A percentile compares a stretch with the other conserved stretches of the same genome.
Conservation (phyloP, 2,797 vertebrate species). For the Heliangelus exortis region DNA sequence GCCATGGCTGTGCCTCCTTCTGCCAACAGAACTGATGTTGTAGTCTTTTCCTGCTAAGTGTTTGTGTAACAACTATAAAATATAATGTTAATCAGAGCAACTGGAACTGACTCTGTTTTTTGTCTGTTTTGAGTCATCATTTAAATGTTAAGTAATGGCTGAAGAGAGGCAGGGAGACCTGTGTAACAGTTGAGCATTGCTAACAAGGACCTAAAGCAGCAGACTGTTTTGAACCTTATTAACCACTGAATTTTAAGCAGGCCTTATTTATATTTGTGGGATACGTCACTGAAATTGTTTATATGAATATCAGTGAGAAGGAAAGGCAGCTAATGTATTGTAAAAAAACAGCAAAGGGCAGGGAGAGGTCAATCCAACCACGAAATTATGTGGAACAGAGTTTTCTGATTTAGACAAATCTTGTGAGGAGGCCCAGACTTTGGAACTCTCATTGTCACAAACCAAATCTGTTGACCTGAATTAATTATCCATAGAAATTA, state of each 20-base stretch:
- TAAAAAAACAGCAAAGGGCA: neutral
- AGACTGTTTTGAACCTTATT: constrained; percentile 33
- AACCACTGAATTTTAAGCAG: constrained; percentile 50
- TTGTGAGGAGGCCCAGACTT: neutral
- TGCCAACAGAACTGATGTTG: constrained; percentile 43
- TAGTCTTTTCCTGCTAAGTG: constrained; percentile 40
- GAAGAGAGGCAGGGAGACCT: neutral
- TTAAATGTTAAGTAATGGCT: constrained; percentile 19
- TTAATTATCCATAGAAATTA: neutral
- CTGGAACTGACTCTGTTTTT: constrained; percentile 33
- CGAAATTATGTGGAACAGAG: neutral
- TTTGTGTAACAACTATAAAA: constrained; percentile 53
- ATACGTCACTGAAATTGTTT: neutral
- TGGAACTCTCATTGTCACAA: neutral
- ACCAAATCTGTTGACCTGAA: neutral
- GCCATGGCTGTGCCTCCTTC: constrained; percentile 24
- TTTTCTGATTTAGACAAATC: constrained; percentile 14
- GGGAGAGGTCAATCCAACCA: neutral
- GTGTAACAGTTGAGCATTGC: neutral
- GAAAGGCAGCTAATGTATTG: neutral
- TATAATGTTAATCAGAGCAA: constrained; percentile 56
- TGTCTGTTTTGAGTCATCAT: constrained; percentile 22
- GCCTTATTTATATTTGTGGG: neutral
- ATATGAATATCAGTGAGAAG: neutral
- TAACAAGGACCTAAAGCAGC: constrained; percentile 28